phyloP scores from a whole-genome alignment of 2,113 vertebrate genomes.

The Lampris incognitus region DNA sequence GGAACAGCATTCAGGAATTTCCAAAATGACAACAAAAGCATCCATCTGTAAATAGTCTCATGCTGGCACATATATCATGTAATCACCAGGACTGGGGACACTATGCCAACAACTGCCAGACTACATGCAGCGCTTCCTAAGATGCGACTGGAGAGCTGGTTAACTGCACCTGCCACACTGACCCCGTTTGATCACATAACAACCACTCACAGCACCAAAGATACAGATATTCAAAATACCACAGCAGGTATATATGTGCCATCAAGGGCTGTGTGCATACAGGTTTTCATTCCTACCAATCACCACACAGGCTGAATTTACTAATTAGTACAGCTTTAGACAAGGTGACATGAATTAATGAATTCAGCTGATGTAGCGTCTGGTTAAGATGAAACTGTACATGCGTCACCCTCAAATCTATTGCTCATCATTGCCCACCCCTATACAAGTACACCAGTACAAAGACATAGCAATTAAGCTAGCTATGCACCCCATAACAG shows the following conservation, averaged over 20 bases:
- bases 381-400: too few relatives aligned
- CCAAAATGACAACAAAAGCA: not conserved
- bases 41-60: not conserved
- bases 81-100: not conserved
- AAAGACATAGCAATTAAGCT: not conserved
- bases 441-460: too few relatives aligned
- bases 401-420: too few relatives aligned
- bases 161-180: conserved; percentile 26
- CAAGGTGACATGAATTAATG: too few relatives aligned
- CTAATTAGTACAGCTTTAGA: too few relatives aligned
- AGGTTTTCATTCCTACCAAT: too few relatives aligned
- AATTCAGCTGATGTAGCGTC: too few relatives aligned
- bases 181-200: not conserved
- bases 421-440: too few relatives aligned
- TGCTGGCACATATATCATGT: not conserved
- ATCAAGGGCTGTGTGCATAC: too few relatives aligned
- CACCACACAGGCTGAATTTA: too few relatives aligned
- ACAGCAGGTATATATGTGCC: too few relatives aligned
- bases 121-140: not conserved
- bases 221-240: conserved; percentile 7
- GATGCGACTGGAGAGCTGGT: not conserved
- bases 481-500: not conserved
- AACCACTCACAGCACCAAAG: conserved; percentile 13
- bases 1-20: too few relatives aligned
- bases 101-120: not conserved